Evolutionary conservation across 2,797 vertebrate species (phyloP).

Genomic region (Mionectes olivaceus): DNA sequence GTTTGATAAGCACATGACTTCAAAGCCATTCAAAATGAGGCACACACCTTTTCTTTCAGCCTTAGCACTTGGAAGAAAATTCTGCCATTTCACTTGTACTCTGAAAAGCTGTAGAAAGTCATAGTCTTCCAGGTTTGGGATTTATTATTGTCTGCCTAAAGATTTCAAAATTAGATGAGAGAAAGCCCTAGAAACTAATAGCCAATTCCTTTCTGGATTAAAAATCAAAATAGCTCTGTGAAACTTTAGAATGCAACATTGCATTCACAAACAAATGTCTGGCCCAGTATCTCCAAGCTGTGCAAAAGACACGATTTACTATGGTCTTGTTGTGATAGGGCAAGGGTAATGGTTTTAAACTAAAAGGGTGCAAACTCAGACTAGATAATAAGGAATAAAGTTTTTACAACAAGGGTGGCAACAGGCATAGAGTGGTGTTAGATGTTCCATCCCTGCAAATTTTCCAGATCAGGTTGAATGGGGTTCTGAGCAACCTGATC

Average conservation of each 20-base stretch:
- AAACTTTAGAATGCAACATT: background rate
- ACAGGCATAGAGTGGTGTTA: background rate
- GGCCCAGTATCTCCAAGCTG: background rate
- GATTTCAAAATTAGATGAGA: background rate
- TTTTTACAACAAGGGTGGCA: background rate
- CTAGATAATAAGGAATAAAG: background rate
- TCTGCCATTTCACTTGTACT: background rate
- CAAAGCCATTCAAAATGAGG: background rate
- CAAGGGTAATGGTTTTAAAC: background rate
- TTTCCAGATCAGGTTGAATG: background rate
- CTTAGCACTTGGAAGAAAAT: background rate
- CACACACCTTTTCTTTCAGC: background rate
- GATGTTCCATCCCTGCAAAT: background rate
- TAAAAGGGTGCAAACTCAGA: background rate
- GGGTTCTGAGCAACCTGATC: background rate
- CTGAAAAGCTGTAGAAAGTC: background rate
- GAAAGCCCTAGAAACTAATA: background rate
- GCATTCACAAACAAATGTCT: background rate
- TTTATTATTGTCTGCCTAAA: background rate
- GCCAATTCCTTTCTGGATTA: background rate
- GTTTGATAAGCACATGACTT: background rate
- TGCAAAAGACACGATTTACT: background rate
- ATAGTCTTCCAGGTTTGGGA: background rate
- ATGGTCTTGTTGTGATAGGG: background rate
- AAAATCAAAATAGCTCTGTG: background rate